phyloP scores from a whole-genome alignment of 2,113 vertebrate species.

The Sinocyclocheilus anophthalmus region DNA sequence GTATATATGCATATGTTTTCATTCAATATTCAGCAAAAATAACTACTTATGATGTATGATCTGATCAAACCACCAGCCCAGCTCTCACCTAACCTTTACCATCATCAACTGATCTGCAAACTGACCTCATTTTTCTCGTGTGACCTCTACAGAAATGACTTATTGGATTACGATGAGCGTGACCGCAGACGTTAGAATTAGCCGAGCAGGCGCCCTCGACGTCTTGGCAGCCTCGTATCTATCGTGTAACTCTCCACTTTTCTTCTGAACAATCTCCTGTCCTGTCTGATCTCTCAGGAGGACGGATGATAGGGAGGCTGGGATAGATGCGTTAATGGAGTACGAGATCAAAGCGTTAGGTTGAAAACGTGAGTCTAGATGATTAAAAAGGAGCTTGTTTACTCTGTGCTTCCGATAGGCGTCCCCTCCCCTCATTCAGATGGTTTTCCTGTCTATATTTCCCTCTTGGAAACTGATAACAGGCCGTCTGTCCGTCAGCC shows the following conservation, averaged over 20 bases:
- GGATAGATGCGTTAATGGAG: conserved; percentile 57
- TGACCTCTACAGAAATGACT: background rate
- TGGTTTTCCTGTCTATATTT: conserved; percentile 78
- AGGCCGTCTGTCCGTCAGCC: conserved; percentile 57
- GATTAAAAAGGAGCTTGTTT: conserved; percentile 81
- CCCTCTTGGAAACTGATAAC: conserved; percentile 75
- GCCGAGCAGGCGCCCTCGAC: background rate
- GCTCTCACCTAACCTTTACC: background rate
- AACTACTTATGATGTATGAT: background rate
- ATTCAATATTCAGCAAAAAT: background rate
- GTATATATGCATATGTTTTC: too few species aligned
- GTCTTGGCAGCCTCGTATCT: conserved; percentile 9
- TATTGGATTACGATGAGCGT: background rate
- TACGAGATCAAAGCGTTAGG: conserved; percentile 77
- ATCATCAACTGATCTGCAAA: background rate
- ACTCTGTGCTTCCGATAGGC: conserved; percentile 78
- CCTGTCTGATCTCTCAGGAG: conserved; percentile 63
- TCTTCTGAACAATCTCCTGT: background rate
- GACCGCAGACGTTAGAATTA: background rate
- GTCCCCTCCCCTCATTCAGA: conserved; percentile 66
- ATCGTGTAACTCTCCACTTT: conserved; percentile 39
- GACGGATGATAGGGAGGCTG: conserved; percentile 60
- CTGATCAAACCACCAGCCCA: background rate
- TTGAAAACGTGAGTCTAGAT: conserved; percentile 76
- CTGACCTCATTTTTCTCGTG: background rate